Percentiles rank a stretch among this genome's conserved stretches.
Conservation (phyloP, 1,140 invertebrate genomes). For the Drosophila kurseongensis region DNA sequence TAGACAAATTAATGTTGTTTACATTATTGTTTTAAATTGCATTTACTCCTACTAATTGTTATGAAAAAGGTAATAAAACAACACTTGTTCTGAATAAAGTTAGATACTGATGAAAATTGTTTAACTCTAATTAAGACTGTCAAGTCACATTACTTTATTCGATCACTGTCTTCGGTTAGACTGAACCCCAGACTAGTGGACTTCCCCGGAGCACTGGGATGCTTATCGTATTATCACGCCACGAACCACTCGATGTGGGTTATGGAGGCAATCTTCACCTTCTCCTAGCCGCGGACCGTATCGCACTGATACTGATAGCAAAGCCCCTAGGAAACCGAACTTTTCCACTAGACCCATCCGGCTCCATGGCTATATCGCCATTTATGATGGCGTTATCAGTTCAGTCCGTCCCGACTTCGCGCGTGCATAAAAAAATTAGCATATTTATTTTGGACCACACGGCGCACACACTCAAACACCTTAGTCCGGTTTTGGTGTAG, state of each 20-base stretch:
- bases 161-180: slow-evolving; percentile 2
- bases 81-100: no score
- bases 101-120: not conserved
- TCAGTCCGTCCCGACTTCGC: not conserved
- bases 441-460: slow-evolving; percentile 30
- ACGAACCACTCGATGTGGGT: slow-evolving; percentile 2
- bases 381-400: slow-evolving; percentile 13
- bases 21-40: no score
- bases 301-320: slow-evolving; percentile 41
- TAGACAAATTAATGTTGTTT: no score
- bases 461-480: not conserved
- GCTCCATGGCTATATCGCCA: not conserved
- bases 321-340: slow-evolving; percentile 17
- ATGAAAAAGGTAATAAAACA: not conserved
- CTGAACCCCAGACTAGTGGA: slow-evolving; percentile 15
- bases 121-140: not conserved
- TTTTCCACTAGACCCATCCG: slow-evolving; percentile 40
- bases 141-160: not conserved
- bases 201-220: slow-evolving; percentile 18
- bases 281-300: slow-evolving; percentile 1
- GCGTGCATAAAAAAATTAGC: slow-evolving; percentile 43
- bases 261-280: slow-evolving; percentile 31
- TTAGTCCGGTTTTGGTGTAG: slow-evolving; percentile 5
- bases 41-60: no score
- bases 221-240: slow-evolving; percentile 14